Evolutionary conservation across 2,113 vertebrate genomes (phyloP).

Genomic region (Neogobius melanostomus): DNA sequence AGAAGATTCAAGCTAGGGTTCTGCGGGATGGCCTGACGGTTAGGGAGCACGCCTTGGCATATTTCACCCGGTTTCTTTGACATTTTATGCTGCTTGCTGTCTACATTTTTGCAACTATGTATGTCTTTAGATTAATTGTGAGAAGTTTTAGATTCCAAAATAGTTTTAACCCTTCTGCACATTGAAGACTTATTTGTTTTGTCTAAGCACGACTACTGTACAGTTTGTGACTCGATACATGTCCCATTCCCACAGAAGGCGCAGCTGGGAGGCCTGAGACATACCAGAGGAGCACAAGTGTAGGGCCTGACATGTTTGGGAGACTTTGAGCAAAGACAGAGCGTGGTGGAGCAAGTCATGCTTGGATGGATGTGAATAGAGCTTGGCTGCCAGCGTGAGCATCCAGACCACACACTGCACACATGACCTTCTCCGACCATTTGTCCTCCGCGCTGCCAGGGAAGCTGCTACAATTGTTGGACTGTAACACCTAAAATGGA

Average conservation of each 20-base stretch:
- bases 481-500: conserved; percentile 25
- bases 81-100: no score
- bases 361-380: conserved; percentile 54
- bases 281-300: conserved; percentile 57
- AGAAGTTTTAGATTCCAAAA: no score
- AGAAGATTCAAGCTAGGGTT: no score
- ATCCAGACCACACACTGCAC: conserved; percentile 65
- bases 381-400: conserved; percentile 57
- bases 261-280: conserved; percentile 50
- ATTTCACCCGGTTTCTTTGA: no score
- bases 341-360: conserved; percentile 58
- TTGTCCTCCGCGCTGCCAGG: conserved; percentile 25
- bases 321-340: conserved; percentile 67
- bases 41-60: no score
- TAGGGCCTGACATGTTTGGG: conserved; percentile 60
- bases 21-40: no score
- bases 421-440: conserved; percentile 55
- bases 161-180: neutral
- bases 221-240: conserved; percentile 40
- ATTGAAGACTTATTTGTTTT: neutral
- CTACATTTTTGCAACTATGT: no score
- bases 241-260: conserved; percentile 28
- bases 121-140: no score
- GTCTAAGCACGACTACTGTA: conserved; percentile 23
- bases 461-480: conserved; percentile 31